Evolutionary conservation across 23 tunicate genomes (phyloP).

Genomic region (Pegea sp.): DNA sequence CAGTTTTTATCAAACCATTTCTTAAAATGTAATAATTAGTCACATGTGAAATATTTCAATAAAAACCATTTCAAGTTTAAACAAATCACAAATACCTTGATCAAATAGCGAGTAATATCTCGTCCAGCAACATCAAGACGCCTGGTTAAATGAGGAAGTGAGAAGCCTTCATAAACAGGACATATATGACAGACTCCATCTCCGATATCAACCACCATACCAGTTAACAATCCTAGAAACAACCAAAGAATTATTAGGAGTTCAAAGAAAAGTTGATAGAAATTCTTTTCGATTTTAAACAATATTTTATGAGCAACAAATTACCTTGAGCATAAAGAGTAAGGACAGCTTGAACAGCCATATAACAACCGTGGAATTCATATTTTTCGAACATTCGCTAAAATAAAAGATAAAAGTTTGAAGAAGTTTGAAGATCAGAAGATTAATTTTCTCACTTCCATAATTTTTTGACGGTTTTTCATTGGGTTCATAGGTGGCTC

Average conservation of each 20-base stretch:
- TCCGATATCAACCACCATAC: conserved; percentile 96
- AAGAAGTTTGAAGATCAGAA: too few relatives aligned
- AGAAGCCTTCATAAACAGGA: conserved; percentile 97
- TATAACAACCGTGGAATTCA: conserved; percentile 81
- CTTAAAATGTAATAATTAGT: too few relatives aligned
- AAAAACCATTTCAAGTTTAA: too few relatives aligned
- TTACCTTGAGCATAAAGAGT: conserved; percentile 99
- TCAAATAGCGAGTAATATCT: conserved; percentile 87
- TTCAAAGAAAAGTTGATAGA: too few relatives aligned
- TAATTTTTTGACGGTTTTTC: conserved; percentile 72
- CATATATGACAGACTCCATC: conserved; percentile 99
- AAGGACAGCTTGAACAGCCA: conserved; percentile 96
- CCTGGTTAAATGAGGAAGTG: conserved; percentile 82
- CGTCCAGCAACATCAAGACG: conserved; percentile 97
- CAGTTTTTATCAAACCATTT: too few relatives aligned
- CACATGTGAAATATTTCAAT: too few relatives aligned
- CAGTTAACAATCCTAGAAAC: conserved; percentile 70
- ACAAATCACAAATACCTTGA: conserved; percentile 70
- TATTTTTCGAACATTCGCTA: conserved; percentile 98
- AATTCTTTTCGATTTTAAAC: too few relatives aligned
- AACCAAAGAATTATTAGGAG: too few relatives aligned
- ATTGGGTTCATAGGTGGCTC: conserved; percentile 99
- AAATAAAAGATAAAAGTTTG: conserved; percentile 1
- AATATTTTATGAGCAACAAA: too few relatives aligned
- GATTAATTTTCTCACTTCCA: too few relatives aligned